These are phyloP conservation scores for Drosophila tani DNA, from an alignment of 1,140 invertebrate species.

Conservation along the genomic window DNA sequence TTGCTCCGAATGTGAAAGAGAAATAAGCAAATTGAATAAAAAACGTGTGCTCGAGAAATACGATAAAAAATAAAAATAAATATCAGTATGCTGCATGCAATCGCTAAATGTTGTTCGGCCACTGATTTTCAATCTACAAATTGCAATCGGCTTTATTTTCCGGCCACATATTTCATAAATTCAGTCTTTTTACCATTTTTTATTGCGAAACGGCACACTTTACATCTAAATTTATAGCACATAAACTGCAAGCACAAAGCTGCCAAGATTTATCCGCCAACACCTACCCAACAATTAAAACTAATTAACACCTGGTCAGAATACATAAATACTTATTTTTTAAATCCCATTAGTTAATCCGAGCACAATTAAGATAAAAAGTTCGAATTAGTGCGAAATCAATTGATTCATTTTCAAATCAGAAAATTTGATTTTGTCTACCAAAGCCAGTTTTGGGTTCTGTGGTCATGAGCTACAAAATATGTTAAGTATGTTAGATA, in stretches of 20 bases:
- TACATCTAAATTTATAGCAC: not conserved
- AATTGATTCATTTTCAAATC: slow-evolving; percentile 25
- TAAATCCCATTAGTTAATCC: slow-evolving; percentile 11
- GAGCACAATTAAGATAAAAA: slow-evolving; percentile 1
- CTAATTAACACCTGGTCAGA: not conserved
- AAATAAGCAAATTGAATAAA: slow-evolving; percentile 33
- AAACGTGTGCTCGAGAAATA: slow-evolving; percentile 18
- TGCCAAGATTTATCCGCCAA: not conserved
- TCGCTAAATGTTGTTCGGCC: slow-evolving; percentile 10
- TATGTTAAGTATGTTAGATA: slow-evolving; percentile 56
- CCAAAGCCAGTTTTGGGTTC: slow-evolving; percentile 36
- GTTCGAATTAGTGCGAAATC: not conserved
- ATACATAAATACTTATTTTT: not conserved
- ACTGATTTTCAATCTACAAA: slow-evolving; percentile 21
- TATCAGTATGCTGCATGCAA: slow-evolving; percentile 10
- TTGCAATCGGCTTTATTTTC: slow-evolving; percentile 25
- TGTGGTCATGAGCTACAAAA: slow-evolving; percentile 61
- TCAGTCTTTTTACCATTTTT: slow-evolving; percentile 5
- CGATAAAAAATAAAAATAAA: not conserved
- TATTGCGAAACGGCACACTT: slow-evolving; percentile 10
- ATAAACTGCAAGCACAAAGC: slow-evolving; percentile 2
- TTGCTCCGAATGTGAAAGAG: slow-evolving; percentile 20
- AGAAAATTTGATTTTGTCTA: slow-evolving; percentile 1
- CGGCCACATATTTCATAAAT: slow-evolving; percentile 23
- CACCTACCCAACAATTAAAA: not conserved